Conservation (phyloP, 2,888 invertebrate species). For the Orthosia incerta region DNA sequence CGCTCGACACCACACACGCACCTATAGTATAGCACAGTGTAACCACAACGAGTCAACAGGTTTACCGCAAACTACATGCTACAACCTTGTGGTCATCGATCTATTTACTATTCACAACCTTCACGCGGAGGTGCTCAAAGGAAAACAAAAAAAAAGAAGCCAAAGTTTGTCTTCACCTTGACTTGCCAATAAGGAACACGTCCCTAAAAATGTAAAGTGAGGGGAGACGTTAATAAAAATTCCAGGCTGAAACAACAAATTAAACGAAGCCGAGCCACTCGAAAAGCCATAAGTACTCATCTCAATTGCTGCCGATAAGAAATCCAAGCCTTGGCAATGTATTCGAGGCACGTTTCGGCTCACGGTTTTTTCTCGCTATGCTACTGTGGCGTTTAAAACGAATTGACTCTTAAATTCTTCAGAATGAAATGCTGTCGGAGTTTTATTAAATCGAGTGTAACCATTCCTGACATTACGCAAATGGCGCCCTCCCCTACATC, state of each 20-base stretch:
- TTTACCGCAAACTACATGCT: slow-evolving; percentile 65
- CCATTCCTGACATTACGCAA: slow-evolving; percentile 91
- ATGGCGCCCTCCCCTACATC: slow-evolving; percentile 91
- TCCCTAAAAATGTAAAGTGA: slow-evolving; percentile 86
- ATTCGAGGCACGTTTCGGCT: slow-evolving; percentile 90
- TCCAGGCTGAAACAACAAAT: slow-evolving; percentile 91
- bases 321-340: slow-evolving; percentile 90
- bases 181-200: slow-evolving; percentile 80
- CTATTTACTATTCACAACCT: slow-evolving; percentile 65
- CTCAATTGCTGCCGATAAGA: slow-evolving; percentile 91
- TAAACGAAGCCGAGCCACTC: slow-evolving; percentile 91
- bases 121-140: slow-evolving; percentile 63
- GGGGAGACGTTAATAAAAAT: slow-evolving; percentile 91
- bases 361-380: slow-evolving; percentile 89
- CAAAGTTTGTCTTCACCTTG: slow-evolving; percentile 80
- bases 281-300: slow-evolving; percentile 91
- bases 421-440: slow-evolving; percentile 90
- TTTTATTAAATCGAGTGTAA: slow-evolving; percentile 91
- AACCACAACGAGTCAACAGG: slow-evolving; percentile 69
- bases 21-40: slow-evolving; percentile 19
- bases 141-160: slow-evolving; percentile 71
- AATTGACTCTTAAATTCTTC: slow-evolving; percentile 91
- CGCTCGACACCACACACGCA: slow-evolving; percentile 34
- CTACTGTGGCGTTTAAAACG: slow-evolving; percentile 89
- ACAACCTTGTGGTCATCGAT: slow-evolving; percentile 62